These are phyloP conservation scores for Dynastes tityus DNA, from an alignment of 2,888 invertebrate genomes.

Conservation along the genomic window DNA sequence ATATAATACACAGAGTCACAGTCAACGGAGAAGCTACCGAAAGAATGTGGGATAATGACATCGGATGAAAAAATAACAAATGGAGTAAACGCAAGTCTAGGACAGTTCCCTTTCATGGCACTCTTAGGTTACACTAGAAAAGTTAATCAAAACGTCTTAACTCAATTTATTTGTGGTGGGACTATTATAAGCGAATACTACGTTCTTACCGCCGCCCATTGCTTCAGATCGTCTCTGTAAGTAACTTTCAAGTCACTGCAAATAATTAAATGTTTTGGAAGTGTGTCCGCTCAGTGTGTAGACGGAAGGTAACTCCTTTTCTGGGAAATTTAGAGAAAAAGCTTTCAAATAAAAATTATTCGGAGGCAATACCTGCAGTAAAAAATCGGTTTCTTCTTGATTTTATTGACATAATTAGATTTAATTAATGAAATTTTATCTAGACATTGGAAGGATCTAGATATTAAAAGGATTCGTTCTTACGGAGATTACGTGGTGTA, in stretches of 20 bases:
- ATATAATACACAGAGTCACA: background rate
- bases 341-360: background rate
- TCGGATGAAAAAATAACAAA: conserved; percentile 68
- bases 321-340: background rate
- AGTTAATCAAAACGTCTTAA: conserved; percentile 49
- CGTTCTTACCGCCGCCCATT: conserved; percentile 64
- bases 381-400: background rate
- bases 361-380: background rate
- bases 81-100: conserved; percentile 70
- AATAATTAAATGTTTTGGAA: background rate
- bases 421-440: background rate
- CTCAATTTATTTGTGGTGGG: conserved; percentile 64
- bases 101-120: conserved; percentile 77
- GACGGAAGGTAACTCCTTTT: too few species aligned
- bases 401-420: background rate
- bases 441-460: background rate
- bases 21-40: conserved; percentile 41
- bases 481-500: too few species aligned
- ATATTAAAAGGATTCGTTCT: background rate
- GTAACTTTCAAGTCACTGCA: background rate
- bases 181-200: conserved; percentile 61
- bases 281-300: background rate
- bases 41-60: conserved; percentile 55
- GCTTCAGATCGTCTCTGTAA: conserved; percentile 55
- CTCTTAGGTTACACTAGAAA: conserved; percentile 69